Evolutionary conservation across 2,113 vertebrate species (phyloP).

Genomic region (Ceyx melanurus): DNA sequence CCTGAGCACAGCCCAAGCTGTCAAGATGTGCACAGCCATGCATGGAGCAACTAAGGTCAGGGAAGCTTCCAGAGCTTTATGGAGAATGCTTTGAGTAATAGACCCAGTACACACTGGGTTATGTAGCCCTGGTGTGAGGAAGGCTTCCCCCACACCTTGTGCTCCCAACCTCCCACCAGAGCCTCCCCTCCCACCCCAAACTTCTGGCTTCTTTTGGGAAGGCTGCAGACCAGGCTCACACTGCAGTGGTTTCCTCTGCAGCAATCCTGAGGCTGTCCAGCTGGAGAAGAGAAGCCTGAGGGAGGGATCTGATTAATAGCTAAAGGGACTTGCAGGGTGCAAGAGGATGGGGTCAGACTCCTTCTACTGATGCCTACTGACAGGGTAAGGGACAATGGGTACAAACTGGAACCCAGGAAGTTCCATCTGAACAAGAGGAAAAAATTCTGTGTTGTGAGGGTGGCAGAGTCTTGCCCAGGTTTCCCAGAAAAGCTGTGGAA

Average conservation of each 20-base stretch:
- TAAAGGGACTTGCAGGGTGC: neutral
- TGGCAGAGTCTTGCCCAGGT: neutral
- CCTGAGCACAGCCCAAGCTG: neutral
- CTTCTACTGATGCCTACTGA: neutral
- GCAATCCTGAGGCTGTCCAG: neutral
- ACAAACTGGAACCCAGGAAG: neutral
- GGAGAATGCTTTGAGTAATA: neutral
- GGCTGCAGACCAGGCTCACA: neutral
- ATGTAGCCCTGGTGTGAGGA: neutral
- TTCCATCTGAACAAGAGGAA: neutral
- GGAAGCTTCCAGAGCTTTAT: neutral
- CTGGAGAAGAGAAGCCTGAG: neutral
- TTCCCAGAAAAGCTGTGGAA: neutral
- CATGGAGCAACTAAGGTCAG: neutral
- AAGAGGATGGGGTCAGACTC: neutral
- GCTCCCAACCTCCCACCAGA: neutral
- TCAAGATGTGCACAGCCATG: too few species aligned
- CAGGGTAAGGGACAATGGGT: neutral
- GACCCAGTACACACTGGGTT: fast-evolving
- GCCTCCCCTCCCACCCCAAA: too few species aligned
- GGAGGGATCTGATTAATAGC: neutral
- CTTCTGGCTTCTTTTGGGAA: neutral
- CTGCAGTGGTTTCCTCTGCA: neutral
- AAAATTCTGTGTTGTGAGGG: neutral
- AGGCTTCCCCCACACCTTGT: neutral